These are phyloP conservation scores for Candidula unifasciata DNA, from an alignment of 2,888 invertebrate genomes.

Conservation along the genomic window DNA sequence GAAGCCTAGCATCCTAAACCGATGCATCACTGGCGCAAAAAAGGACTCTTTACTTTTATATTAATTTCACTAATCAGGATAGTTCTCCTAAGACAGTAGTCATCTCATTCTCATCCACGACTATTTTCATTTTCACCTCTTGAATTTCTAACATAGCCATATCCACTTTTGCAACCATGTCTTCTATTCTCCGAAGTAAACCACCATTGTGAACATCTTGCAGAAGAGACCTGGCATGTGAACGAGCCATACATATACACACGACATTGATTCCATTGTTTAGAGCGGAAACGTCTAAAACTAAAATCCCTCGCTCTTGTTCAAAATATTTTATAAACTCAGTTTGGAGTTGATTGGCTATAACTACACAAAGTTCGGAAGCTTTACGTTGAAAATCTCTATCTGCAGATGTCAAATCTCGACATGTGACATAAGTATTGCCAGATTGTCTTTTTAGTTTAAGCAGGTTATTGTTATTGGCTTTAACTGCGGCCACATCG, in stretches of 20 bases:
- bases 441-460: conserved; percentile 25
- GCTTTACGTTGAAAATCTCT: conserved; percentile 57
- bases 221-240: conserved; percentile 65
- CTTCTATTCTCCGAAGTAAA: conserved; percentile 58
- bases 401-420: conserved; percentile 58
- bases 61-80: too few species aligned
- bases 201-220: conserved; percentile 65
- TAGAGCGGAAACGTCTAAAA: conserved; percentile 66
- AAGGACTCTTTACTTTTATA: too few species aligned
- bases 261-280: conserved; percentile 65
- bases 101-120: conserved; percentile 67
- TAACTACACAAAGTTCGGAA: conserved; percentile 58
- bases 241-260: conserved; percentile 71
- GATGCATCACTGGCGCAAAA: too few species aligned
- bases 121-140: conserved; percentile 66
- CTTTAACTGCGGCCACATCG: conserved; percentile 51
- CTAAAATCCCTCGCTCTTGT: conserved; percentile 72
- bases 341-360: conserved; percentile 63
- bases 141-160: conserved; percentile 62
- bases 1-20: too few species aligned
- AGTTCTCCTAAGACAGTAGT: conserved; percentile 63
- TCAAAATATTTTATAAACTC: conserved; percentile 74
- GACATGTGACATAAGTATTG: conserved; percentile 44
- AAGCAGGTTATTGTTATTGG: conserved; percentile 40
- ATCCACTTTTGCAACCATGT: conserved; percentile 41